These are phyloP conservation scores for Acanthornis magna DNA, from an alignment of 2,797 vertebrate species.

Conservation along the genomic window DNA sequence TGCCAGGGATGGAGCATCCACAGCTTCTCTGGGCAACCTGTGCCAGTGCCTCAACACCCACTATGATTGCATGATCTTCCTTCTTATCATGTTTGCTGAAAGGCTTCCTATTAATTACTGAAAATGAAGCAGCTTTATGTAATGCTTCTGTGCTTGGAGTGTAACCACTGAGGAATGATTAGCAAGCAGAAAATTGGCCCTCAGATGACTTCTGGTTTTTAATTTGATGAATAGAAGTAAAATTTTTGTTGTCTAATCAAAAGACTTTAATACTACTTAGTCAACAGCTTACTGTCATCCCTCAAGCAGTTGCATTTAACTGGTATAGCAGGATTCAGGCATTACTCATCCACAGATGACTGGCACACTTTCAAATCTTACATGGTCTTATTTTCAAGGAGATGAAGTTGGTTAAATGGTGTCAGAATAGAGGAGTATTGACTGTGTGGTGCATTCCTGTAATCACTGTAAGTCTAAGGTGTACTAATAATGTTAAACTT, in stretches of 20 bases:
- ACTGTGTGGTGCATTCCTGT: background rate
- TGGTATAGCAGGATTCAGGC: background rate
- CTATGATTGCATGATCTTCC: background rate
- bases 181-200: background rate
- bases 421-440: background rate
- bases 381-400: background rate
- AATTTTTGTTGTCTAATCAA: background rate
- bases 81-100: background rate
- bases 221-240: background rate
- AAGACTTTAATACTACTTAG: background rate
- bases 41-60: background rate
- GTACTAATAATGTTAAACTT: background rate
- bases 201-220: background rate
- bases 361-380: background rate
- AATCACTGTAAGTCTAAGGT: background rate
- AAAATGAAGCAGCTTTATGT: background rate
- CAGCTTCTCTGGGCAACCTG: background rate
- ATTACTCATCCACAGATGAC: background rate
- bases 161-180: background rate
- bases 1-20: background rate
- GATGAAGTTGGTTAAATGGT: background rate
- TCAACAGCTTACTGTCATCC: background rate
- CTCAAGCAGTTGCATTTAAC: background rate
- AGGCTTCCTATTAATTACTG: background rate
- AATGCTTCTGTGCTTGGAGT: background rate